Conservation (phyloP, 2,797 vertebrate species). For the Sternotherus odoratus region DNA sequence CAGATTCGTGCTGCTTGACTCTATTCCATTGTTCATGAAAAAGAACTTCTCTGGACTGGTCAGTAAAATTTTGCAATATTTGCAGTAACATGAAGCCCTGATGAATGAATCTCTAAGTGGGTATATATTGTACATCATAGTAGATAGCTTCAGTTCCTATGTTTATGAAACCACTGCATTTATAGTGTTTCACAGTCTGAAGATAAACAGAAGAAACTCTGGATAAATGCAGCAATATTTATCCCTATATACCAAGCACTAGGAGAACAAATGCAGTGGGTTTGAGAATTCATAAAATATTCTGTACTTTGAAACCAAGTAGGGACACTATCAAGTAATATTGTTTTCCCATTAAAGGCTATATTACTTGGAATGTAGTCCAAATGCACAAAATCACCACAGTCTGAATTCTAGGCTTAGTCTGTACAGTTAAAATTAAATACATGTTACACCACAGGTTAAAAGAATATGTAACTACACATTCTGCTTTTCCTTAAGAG, state of each 20-base stretch:
- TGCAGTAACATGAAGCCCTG: conserved; percentile 33
- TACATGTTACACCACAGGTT: conserved; percentile 23
- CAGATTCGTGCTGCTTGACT: conserved; percentile 32
- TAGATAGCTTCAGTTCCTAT: conserved; percentile 17
- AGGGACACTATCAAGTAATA: not conserved
- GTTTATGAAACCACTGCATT: not conserved
- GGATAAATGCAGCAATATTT: not conserved
- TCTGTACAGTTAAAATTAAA: not conserved
- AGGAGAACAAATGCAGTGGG: not conserved
- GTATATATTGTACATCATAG: conserved; percentile 1
- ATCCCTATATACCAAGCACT: not conserved
- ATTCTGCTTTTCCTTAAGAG: conserved; percentile 60
- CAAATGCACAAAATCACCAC: not conserved
- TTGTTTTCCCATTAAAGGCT: conserved; percentile 16
- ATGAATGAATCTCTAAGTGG: conserved; percentile 43
- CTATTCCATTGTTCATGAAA: not conserved
- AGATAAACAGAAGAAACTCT: not conserved
- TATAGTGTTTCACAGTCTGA: conserved; percentile 17
- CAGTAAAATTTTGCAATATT: conserved; percentile 50
- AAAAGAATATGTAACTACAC: conserved; percentile 38
- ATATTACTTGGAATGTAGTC: not conserved
- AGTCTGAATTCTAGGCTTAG: conserved; percentile 7
- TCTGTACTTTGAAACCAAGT: conserved; percentile 2
- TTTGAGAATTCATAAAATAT: not conserved
- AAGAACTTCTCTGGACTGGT: conserved; percentile 24